Percentiles rank a stretch among this genome's conserved stretches.
phyloP scores from a whole-genome alignment of 2,797 vertebrate genomes.

The Alca torda region DNA sequence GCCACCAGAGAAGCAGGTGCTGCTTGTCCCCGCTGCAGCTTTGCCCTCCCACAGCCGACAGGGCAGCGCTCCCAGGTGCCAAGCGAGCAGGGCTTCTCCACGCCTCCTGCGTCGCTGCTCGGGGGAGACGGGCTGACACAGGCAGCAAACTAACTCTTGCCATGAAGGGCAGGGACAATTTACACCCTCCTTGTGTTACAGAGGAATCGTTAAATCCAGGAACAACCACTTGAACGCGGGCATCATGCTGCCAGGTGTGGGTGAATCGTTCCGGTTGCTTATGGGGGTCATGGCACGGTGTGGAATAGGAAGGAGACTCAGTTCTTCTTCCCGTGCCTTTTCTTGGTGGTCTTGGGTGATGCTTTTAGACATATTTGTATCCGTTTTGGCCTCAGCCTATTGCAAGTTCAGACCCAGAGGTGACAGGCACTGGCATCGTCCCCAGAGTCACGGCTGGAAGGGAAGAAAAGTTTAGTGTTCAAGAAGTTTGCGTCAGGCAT shows the following conservation, averaged over 20 bases:
- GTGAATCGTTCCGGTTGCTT: accelerated
- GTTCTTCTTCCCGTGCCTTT: not conserved
- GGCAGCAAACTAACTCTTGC: not conserved
- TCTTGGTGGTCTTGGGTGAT: not conserved
- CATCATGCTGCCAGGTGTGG: not conserved
- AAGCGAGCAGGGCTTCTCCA: too few species aligned
- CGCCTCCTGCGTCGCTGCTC: not conserved
- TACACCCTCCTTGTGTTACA: accelerated
- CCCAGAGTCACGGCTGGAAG: not conserved
- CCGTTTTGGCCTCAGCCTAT: not conserved
- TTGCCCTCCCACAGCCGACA: not conserved
- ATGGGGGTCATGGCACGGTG: not conserved
- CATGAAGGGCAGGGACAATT: not conserved
- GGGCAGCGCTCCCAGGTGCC: not conserved
- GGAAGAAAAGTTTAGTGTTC: not conserved
- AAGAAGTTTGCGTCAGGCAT: not conserved
- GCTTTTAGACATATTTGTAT: not conserved
- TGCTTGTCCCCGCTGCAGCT: accelerated
- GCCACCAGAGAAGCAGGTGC: not conserved
- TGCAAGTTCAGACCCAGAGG: not conserved
- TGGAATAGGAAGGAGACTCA: not conserved
- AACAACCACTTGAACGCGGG: not conserved
- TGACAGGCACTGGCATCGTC: not conserved
- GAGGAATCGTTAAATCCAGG: not conserved
- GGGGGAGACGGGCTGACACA: accelerated